Evolutionary conservation across 2,113 vertebrate genomes (phyloP).

Genomic region (Cricetomys ansorgei): DNA sequence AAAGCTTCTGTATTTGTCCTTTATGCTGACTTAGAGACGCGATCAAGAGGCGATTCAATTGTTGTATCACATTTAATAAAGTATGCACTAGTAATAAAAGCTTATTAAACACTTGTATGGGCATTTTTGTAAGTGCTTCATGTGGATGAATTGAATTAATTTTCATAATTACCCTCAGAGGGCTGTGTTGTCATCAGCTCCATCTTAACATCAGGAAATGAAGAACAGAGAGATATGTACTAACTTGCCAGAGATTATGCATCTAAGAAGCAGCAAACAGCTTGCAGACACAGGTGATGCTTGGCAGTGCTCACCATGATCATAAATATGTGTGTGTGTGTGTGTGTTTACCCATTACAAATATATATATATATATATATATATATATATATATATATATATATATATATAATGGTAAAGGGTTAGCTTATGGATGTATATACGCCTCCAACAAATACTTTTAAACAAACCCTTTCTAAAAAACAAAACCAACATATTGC

Average conservation of each 20-base stretch:
- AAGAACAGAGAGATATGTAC: neutral
- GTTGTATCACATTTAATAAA: slow-evolving; percentile 11
- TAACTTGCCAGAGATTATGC: neutral
- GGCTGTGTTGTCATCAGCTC: neutral
- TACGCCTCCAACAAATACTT: neutral
- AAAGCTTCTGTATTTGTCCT: slow-evolving; percentile 30
- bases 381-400: too few relatives aligned
- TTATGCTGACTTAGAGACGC: neutral
- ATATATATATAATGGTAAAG: neutral
- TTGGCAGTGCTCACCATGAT: neutral
- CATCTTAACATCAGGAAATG: slow-evolving; percentile 9
- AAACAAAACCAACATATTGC: slow-evolving; percentile 46
- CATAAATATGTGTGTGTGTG: too few relatives aligned
- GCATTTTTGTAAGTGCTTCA: neutral
- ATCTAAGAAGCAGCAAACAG: neutral
- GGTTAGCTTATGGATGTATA: slow-evolving; percentile 57
- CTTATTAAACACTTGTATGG: neutral
- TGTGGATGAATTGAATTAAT: slow-evolving; percentile 15
- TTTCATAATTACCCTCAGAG: neutral
- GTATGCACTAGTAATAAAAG: neutral
- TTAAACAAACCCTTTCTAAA: slow-evolving; percentile 44
- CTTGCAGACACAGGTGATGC: neutral
- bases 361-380: too few relatives aligned
- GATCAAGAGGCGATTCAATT: neutral
- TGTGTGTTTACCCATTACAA: too few relatives aligned